These are phyloP conservation scores for Epicauta chinensis DNA, from an alignment of 1,140 invertebrate species.

Conservation along the genomic window DNA sequence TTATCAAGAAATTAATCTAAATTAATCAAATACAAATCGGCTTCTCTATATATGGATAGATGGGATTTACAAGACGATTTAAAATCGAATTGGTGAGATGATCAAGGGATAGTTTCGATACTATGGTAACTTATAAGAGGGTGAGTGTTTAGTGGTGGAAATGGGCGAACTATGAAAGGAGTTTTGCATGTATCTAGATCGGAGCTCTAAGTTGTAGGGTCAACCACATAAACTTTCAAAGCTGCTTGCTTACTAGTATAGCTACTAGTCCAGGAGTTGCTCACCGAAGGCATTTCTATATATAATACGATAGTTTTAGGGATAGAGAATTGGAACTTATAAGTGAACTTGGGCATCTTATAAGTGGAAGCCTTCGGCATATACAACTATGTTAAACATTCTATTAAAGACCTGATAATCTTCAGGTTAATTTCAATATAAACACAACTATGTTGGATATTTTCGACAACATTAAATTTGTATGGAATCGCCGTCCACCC, in stretches of 20 bases:
- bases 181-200: constrained; percentile 39
- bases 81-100: neutral
- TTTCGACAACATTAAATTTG: too few relatives aligned
- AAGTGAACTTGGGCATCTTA: constrained; percentile 32
- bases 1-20: too few relatives aligned
- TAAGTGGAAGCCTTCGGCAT: constrained; percentile 26
- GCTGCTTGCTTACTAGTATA: constrained; percentile 33
- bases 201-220: constrained; percentile 38
- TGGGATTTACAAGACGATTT: too few relatives aligned
- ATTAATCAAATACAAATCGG: too few relatives aligned
- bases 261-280: constrained; percentile 37
- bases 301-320: too few relatives aligned
- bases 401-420: constrained; percentile 36
- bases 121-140: neutral
- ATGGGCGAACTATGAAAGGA: constrained; percentile 30
- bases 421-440: constrained; percentile 30
- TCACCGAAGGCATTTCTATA: constrained; percentile 34
- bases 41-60: too few relatives aligned
- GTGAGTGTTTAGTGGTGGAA: constrained; percentile 19
- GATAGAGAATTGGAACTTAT: neutral
- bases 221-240: constrained; percentile 44
- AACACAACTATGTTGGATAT: too few relatives aligned
- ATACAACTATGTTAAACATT: constrained; percentile 41
- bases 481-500: too few relatives aligned
- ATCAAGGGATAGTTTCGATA: neutral